Base-by-base conservation (phyloP, 2,888 invertebrate species). In the Lobophora halterata region DNA sequence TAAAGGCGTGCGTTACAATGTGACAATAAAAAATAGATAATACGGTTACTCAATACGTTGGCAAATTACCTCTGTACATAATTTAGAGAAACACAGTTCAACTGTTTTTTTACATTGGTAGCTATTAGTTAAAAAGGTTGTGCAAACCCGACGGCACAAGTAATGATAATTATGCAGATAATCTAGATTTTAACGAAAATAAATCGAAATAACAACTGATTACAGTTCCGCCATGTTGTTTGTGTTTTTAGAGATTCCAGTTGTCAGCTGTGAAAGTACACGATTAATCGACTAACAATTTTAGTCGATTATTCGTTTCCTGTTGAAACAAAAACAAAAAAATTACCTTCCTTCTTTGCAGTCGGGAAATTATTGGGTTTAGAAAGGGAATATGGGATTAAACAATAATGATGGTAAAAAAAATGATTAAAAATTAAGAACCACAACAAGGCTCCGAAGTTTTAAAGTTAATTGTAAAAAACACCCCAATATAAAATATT, bases 211-310 rank as follows among this genome's bases (percentile, higher is more conserved):
- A 6, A 63, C 76, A 76, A 75, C 70, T 75, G 76, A 69, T 68
- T 65, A 63, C 40, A 60, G 52, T 52, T 65, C 73, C 77, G 86
- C 85, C 86, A 87, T 87, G 75, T 86, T 87, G 86, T 81, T 79
- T 61, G 63, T 61, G 41, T 55, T 53, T 47, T 35, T 56, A 57
- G 19, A 11, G 36, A 10, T 7, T 6, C 18, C 8, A 14, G 28
- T 13, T 24, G 24, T 9, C 6, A 4, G 6, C 9, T 34, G 30
- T 23, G 6, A 19, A 17, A 7, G 17, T 18, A 3, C 10, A 8
- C 1, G 1, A 5, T n/a, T n/a, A 39, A 28, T 36, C 29, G 33
- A 34, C 18, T 43, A 12, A 24, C 0, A 30, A 5, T 5, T 25
- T 31, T 32, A 39, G 23, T 39, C 39, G 39, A 33, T 24, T 12